Evolutionary conservation across 2,888 invertebrate species (phyloP).

Genomic region (Lasioglossum calceatum): DNA sequence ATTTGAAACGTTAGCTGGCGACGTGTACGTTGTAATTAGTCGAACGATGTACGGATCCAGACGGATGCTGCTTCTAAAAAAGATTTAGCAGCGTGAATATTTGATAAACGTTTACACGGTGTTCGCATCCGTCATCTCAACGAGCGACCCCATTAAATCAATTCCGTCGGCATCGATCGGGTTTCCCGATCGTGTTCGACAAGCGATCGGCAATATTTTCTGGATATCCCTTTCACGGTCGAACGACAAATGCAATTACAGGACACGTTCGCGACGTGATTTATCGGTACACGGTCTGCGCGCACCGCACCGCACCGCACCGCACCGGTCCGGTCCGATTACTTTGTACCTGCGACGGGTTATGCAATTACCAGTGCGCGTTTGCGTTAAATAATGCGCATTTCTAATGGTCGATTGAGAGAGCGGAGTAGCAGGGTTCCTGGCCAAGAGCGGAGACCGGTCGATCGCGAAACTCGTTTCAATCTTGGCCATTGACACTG

Average conservation of each 20-base stretch:
- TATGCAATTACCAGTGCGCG: slow-evolving; percentile 4
- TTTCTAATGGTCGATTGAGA: not conserved
- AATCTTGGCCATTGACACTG: slow-evolving; percentile 66
- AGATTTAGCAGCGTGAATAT: not conserved
- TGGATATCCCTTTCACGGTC: slow-evolving; percentile 10
- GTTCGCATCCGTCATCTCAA: not conserved
- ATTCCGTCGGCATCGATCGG: not conserved
- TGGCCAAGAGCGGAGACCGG: not conserved
- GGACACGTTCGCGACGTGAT: not conserved
- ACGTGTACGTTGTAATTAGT: no score
- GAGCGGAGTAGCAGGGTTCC: not conserved
- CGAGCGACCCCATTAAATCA: not conserved
- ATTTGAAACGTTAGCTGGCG: no score
- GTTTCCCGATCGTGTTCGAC: not conserved
- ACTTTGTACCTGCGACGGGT: not conserved
- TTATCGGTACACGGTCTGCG: not conserved
- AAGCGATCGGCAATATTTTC: slow-evolving; percentile 4
- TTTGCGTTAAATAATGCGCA: slow-evolving; percentile 29
- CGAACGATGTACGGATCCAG: no score
- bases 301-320: not conserved
- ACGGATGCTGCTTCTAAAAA: not conserved
- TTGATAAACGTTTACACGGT: not conserved
- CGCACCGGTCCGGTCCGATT: not conserved
- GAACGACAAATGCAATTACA: slow-evolving; percentile 3
- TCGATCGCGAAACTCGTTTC: slow-evolving; percentile 38